Evolutionary conservation across 2,797 vertebrate genomes (phyloP).

Genomic region (Choloepus didactylus): DNA sequence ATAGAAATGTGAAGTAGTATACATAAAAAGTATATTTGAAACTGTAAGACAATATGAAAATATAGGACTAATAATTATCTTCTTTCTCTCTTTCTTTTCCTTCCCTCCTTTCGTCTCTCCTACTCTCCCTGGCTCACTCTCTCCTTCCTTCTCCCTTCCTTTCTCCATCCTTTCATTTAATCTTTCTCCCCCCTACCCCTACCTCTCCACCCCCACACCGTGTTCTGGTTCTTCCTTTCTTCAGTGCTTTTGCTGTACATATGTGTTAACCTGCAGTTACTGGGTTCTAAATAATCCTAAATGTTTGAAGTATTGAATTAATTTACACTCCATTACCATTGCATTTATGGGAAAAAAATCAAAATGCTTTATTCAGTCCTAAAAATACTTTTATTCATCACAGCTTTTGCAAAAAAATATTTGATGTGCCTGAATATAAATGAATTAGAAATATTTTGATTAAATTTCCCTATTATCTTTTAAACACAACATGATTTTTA

Average conservation of each 20-base stretch:
- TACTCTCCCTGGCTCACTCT: neutral
- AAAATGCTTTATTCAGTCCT: neutral
- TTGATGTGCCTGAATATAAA: neutral
- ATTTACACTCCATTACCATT: neutral
- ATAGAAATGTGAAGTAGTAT: neutral
- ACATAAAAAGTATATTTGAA: slow-evolving; percentile 2
- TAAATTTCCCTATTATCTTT: slow-evolving; percentile 55
- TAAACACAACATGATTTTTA: slow-evolving; percentile 56
- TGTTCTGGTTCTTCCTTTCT: neutral
- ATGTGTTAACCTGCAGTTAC: neutral
- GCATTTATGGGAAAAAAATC: neutral
- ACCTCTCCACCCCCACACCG: too few relatives aligned
- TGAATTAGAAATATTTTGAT: slow-evolving; percentile 62
- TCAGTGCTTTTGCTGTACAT: neutral
- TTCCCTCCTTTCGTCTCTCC: too few relatives aligned
- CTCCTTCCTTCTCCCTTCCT: neutral
- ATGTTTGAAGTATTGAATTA: neutral
- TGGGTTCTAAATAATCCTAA: slow-evolving; percentile 11
- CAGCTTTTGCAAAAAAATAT: neutral
- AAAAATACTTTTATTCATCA: neutral
- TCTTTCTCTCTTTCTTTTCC: neutral
- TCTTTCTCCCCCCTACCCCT: neutral
- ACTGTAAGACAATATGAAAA: neutral
- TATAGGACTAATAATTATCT: neutral
- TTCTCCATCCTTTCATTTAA: neutral